Base-by-base conservation (phyloP, 2,888 invertebrate species). In the Lasius platythorax region DNA sequence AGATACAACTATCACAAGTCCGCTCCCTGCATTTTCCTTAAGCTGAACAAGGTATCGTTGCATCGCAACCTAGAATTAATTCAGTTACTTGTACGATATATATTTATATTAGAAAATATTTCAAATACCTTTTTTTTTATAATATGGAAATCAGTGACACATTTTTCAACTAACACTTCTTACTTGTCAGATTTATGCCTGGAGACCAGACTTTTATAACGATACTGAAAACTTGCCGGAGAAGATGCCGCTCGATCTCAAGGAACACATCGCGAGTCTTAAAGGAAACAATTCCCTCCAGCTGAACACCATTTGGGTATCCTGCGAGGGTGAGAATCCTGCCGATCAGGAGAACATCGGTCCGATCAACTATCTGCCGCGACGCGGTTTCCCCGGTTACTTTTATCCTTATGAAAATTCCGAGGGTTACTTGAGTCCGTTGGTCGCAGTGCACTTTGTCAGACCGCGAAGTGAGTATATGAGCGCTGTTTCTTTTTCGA, bases 301-400 rank as follows among this genome's bases (percentile, higher is more conserved):
- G 97, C 95, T 97, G 87, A 97, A 98, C 93, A 98, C 98, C 92
- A 96, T 99, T 89, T 99, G 99, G 97, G 97, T 99, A 18, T 97
- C 98, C 8, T 99, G 99, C 94, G 97, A 98, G 92, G 99, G 99
- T 68, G 99, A 99, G 96, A 98, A 98, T 95, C 98, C 98, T 0
- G 98, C 98, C 0, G 99, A 99, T 95, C 96, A 97, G 85, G 99
- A 99, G 95, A 98, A 98, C 95, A 96, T 99, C 88, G 99, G 99
- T 0, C 97, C 97, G 2, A 96, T 99, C 87, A 96, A 96, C 86
- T 99, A 99, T 95, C 96, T 97, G 89, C 98, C 98, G 0, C 96
- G 97, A 92, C 96, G 97, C 91, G 98, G 98, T 78, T 98, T 98
- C 94, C 98, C 98, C 0, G 98, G 98, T 1, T 98, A 97, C 94